phyloP scores from a whole-genome alignment of 2,888 invertebrate species.

The Ashinkailepas kermadecensis region DNA sequence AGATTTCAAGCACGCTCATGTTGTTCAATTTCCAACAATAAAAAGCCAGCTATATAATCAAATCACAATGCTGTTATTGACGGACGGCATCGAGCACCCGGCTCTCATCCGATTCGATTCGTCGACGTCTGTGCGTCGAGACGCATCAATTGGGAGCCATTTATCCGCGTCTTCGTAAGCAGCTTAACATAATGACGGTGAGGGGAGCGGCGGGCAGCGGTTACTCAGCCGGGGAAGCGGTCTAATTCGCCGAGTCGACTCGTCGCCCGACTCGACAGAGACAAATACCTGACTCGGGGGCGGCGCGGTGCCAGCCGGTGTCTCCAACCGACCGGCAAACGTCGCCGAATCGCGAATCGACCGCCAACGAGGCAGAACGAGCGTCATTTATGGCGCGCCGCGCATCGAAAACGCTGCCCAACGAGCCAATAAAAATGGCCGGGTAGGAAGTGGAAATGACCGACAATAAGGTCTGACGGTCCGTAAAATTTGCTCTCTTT shows the following conservation, averaged over 20 bases:
- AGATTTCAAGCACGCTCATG: too few species aligned
- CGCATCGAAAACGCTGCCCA: not conserved
- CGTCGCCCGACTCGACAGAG: not conserved
- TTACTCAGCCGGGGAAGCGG: too few species aligned
- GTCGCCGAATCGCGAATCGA: not conserved
- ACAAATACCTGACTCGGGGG: conserved; percentile 9
- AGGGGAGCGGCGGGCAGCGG: not conserved
- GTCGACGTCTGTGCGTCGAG: not conserved
- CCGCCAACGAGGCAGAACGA: conserved; percentile 4
- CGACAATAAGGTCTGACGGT: not conserved
- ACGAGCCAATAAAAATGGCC: conserved; percentile 7
- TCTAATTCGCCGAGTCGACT: too few species aligned
- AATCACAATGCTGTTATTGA: not conserved
- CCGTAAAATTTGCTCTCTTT: not conserved
- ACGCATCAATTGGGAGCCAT: not conserved
- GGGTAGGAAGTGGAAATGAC: not conserved
- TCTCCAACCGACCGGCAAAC: not conserved
- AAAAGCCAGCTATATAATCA: not conserved
- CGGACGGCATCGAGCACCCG: not conserved
- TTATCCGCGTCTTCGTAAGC: not conserved
- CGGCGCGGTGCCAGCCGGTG: not conserved
- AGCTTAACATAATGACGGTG: not conserved
- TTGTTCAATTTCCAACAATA: not conserved
- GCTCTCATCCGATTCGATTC: not conserved
- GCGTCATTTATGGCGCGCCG: not conserved